phyloP scores from a whole-genome alignment of 2,113 vertebrate species.

The Cryptomyrus ogoouensis region DNA sequence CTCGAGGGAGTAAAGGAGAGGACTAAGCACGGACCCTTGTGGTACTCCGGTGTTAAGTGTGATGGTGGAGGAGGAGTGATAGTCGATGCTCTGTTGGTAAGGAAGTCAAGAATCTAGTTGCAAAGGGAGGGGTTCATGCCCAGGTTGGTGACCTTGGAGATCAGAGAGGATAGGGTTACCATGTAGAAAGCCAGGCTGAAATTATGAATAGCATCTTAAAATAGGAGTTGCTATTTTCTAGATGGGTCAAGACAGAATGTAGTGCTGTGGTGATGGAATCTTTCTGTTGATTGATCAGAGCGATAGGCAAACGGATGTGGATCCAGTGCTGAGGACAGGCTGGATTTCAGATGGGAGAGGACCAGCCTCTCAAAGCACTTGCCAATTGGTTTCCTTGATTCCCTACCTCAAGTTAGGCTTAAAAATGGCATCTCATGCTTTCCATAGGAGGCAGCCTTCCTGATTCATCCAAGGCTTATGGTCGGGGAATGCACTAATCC shows the following conservation, averaged over 20 bases:
- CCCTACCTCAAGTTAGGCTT: too few relatives aligned
- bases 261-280: background rate
- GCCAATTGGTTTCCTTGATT: too few relatives aligned
- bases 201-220: background rate
- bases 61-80: background rate
- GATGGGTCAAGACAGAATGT: background rate
- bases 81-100: background rate
- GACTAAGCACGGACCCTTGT: background rate
- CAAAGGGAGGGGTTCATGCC: background rate
- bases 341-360: too few relatives aligned
- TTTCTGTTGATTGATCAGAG: background rate
- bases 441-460: too few relatives aligned
- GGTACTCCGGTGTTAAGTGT: background rate
- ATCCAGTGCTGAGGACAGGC: background rate
- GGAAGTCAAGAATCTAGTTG: background rate
- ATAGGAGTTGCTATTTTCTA: background rate
- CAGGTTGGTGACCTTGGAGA: background rate
- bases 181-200: background rate
- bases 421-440: too few relatives aligned
- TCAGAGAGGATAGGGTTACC: background rate
- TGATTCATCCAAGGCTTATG: too few relatives aligned
- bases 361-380: too few relatives aligned
- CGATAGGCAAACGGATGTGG: too few relatives aligned
- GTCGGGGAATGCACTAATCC: too few relatives aligned
- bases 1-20: background rate